Evolutionary conservation across 2,888 invertebrate species (phyloP).

Genomic region (Eupithecia dodoneata): DNA sequence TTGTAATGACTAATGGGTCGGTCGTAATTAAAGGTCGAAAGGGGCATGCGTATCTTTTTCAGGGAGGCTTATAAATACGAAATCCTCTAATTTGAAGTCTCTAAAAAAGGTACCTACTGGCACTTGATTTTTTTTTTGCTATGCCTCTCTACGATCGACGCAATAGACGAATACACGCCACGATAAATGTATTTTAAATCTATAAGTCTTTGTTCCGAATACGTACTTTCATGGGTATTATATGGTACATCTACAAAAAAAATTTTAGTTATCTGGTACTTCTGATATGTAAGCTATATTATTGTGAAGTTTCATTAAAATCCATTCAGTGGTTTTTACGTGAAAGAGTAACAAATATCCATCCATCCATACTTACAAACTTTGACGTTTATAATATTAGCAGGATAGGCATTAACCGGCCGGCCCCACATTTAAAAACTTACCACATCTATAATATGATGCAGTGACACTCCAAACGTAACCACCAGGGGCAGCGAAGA

Average conservation of each 20-base stretch:
- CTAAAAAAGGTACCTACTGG: not conserved
- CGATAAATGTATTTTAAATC: not conserved
- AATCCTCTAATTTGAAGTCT: not conserved
- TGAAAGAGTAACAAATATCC: too few relatives aligned
- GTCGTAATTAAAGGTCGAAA: not conserved
- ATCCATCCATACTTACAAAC: too few relatives aligned
- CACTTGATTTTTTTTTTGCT: not conserved
- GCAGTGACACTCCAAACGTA: constrained; percentile 91
- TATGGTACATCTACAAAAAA: not conserved
- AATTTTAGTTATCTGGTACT: too few relatives aligned
- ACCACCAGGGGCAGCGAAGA: constrained; percentile 90
- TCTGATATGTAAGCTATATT: too few relatives aligned
- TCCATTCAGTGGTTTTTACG: too few relatives aligned
- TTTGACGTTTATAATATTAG: too few relatives aligned
- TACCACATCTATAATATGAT: constrained; percentile 94
- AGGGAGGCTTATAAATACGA: not conserved
- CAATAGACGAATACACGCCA: not conserved
- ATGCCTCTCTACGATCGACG: not conserved
- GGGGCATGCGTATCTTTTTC: not conserved
- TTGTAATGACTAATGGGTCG: constrained; percentile 1
- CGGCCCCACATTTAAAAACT: constrained; percentile 54
- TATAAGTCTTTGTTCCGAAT: not conserved
- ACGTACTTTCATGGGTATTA: not conserved
- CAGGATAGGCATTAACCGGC: too few relatives aligned
- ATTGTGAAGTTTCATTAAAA: too few relatives aligned